These are phyloP conservation scores for Rhizoglyphus robini DNA, from an alignment of 1,140 invertebrate species.

Conservation along the genomic window DNA sequence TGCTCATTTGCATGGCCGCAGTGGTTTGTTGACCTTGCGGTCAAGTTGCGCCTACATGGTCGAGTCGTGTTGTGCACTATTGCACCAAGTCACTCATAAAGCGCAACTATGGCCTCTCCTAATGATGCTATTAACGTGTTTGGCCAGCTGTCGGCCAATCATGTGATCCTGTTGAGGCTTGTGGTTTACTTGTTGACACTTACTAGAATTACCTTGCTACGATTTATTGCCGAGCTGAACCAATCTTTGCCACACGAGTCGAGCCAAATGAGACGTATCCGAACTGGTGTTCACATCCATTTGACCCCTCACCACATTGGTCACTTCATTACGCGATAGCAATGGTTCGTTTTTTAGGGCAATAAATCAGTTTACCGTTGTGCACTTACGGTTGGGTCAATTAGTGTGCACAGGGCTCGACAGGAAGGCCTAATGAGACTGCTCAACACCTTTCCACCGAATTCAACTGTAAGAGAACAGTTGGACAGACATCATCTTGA, in stretches of 20 bases:
- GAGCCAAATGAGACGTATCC: neutral
- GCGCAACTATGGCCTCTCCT: too few relatives aligned
- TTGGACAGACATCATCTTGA: too few relatives aligned
- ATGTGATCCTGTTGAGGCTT: neutral
- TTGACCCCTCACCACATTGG: neutral
- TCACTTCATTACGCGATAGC: constrained; percentile 3
- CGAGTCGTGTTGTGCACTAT: too few relatives aligned
- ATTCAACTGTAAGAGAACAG: neutral
- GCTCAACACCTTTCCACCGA: neutral
- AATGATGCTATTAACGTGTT: constrained; percentile 10
- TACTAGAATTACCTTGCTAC: neutral
- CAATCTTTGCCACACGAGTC: neutral
- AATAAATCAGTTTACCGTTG: too few relatives aligned
- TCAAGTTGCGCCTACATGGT: too few relatives aligned
- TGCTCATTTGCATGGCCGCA: too few relatives aligned
- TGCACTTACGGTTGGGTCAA: too few relatives aligned
- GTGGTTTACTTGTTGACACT: neutral
- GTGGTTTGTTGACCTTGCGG: too few relatives aligned
- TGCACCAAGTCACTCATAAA: too few relatives aligned
- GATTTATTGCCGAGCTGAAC: neutral
- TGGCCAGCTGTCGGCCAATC: neutral
- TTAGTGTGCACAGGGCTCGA: neutral
- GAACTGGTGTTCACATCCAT: neutral
- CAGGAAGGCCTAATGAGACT: neutral
- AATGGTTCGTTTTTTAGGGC: neutral